phyloP scores from a whole-genome alignment of 1,140 invertebrate genomes.

The Orchestia grillus region DNA sequence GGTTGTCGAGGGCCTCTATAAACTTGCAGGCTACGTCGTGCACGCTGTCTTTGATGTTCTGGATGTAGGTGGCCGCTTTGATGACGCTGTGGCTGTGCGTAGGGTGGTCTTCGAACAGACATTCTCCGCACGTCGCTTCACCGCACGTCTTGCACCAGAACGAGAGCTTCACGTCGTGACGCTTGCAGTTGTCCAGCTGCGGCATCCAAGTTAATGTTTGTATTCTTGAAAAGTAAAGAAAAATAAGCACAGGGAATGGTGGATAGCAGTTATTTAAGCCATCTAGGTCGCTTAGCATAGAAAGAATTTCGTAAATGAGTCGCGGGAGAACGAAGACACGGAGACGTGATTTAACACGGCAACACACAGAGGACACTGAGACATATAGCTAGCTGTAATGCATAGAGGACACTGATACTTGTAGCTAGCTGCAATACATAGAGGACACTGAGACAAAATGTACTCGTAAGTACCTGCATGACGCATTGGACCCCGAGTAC shows the following conservation, averaged over 20 bases:
- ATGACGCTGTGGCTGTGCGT: slow-evolving; percentile 63
- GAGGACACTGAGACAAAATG: too few relatives aligned
- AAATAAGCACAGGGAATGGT: background rate
- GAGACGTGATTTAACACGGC: too few relatives aligned
- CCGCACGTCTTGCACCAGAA: slow-evolving; percentile 65
- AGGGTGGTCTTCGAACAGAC: slow-evolving; percentile 65
- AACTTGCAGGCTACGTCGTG: slow-evolving; percentile 62
- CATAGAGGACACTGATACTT: too few relatives aligned
- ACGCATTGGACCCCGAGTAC: too few relatives aligned
- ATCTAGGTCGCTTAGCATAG: too few relatives aligned
- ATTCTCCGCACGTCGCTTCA: slow-evolving; percentile 61
- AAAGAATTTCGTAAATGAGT: too few relatives aligned
- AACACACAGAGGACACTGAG: too few relatives aligned
- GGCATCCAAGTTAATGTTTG: background rate
- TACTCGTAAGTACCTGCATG: too few relatives aligned
- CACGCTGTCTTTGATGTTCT: slow-evolving; percentile 61
- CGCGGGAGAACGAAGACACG: too few relatives aligned
- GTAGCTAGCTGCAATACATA: too few relatives aligned
- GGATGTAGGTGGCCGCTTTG: slow-evolving; percentile 62
- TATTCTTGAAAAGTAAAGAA: background rate
- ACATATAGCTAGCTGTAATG: too few relatives aligned
- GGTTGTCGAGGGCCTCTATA: slow-evolving; percentile 61
- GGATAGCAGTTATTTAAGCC: too few relatives aligned
- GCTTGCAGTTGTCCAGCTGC: slow-evolving; percentile 63
- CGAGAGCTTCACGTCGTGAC: slow-evolving; percentile 63